Conservation (phyloP, 1,140 invertebrate genomes). For the Neoseiulus cucumeris region DNA sequence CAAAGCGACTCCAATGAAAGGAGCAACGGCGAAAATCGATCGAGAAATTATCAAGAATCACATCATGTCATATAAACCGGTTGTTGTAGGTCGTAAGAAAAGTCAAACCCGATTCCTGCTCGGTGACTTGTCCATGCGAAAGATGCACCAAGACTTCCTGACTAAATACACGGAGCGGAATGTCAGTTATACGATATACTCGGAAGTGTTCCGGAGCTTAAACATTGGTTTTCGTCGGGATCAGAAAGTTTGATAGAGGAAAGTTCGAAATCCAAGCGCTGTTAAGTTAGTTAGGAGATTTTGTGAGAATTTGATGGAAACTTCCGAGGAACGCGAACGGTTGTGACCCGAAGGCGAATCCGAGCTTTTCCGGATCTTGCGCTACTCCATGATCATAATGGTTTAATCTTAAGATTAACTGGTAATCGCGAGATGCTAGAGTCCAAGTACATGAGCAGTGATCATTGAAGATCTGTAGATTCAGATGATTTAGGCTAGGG, state of each 20-base stretch:
- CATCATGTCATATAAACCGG: neutral
- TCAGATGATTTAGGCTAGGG: too few species aligned
- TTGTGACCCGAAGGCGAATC: too few species aligned
- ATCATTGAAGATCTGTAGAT: too few species aligned
- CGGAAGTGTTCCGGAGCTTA: neutral
- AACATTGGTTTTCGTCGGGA: neutral
- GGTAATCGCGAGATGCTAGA: too few species aligned
- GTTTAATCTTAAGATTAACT: too few species aligned
- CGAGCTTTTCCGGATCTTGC: too few species aligned
- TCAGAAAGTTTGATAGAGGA: neutral
- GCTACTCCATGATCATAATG: too few species aligned
- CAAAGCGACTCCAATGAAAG: slow-evolving; percentile 5
- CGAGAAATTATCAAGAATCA: neutral
- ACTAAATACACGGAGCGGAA: slow-evolving; percentile 1
- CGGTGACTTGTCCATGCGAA: neutral
- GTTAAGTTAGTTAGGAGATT: too few species aligned
- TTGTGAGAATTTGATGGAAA: too few species aligned
- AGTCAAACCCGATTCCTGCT: neutral
- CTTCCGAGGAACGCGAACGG: too few species aligned
- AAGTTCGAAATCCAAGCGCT: too few species aligned
- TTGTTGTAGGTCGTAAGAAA: slow-evolving; percentile 4
- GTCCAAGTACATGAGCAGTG: too few species aligned
- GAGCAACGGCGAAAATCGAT: slow-evolving; percentile 2
- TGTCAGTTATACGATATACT: slow-evolving; percentile 6
- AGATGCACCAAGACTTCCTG: neutral